Conservation (phyloP, 1,140 invertebrate genomes). For the Cylas formicarius region DNA sequence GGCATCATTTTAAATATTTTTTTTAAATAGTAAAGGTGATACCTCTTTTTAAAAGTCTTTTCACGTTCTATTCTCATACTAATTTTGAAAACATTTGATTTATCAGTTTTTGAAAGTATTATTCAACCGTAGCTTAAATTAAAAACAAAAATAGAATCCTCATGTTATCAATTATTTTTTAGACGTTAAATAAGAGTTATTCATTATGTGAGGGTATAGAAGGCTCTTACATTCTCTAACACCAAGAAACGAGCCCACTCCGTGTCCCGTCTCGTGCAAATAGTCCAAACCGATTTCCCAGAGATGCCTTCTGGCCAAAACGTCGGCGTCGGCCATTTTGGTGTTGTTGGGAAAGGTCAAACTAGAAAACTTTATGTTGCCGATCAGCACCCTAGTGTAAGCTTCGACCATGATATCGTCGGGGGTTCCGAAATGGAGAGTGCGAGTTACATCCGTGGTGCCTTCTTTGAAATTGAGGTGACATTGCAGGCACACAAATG, state of each 20-base stretch:
- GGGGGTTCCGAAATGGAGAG: constrained; percentile 79
- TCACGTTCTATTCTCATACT: too few species aligned
- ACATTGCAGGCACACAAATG: constrained; percentile 1
- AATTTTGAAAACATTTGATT: too few species aligned
- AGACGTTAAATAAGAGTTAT: neutral
- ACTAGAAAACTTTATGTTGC: constrained; percentile 66
- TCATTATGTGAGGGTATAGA: too few species aligned
- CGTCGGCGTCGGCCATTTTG: constrained; percentile 61
- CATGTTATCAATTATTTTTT: too few species aligned
- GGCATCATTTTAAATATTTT: too few species aligned
- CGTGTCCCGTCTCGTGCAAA: constrained; percentile 81
- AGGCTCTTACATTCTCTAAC: constrained; percentile 69
- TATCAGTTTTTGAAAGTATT: too few species aligned
- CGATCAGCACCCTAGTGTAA: constrained; percentile 87
- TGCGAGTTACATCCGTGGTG: constrained; percentile 89
- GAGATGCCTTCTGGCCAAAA: constrained; percentile 66
- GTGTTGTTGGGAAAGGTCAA: constrained; percentile 61
- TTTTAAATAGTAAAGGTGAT: too few species aligned
- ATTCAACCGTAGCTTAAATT: too few species aligned
- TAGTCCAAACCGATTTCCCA: constrained; percentile 80
- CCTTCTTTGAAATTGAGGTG: constrained; percentile 55
- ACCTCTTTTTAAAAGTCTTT: too few species aligned
- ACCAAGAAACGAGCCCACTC: constrained; percentile 78
- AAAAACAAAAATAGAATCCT: too few species aligned
- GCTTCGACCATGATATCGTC: constrained; percentile 66